Evolutionary conservation across 2,113 vertebrate genomes (phyloP), one percentile per base, ranked within the genome.

Genomic region (Lasiurus borealis): DNA sequence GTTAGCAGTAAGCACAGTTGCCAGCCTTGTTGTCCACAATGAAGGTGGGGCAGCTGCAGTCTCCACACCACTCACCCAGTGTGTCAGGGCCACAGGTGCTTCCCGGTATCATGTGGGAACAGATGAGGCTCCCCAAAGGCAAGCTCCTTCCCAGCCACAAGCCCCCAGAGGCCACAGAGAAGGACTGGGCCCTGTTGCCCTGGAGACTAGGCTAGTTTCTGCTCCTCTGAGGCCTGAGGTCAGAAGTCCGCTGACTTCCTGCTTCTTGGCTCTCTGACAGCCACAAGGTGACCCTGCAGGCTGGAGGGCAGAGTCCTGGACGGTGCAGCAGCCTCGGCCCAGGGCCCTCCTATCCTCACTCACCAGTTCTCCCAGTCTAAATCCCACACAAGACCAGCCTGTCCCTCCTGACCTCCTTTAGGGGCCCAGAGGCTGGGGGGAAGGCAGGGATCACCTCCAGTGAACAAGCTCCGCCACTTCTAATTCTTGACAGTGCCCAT

Each of bases 1-100:
- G 2, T 15, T 0, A 23, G 44, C 12, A 14, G 27, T 18, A 2
- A 3, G 16, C 34, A 16, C 25, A 0, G 6, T 6, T 6, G 12
- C 27, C 3, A 0, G 2, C 5, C 9, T 11, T 5, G 23, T 6
- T 5, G 15, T 25, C 5, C 15, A 11, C 29, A 6, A 13, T 3
- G 6, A 7, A 21, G 54, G 54, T 10, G 44, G 4, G 27, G 72
- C 44, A 9, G 8, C 6, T 36, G 12, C 2, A 1, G 18, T 1
- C 1, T 27, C 1, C 1, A 14, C 1, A 18, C 27, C 0, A 0
- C 50, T 31, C 9, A 0, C 0, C 10, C 46, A 40, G 36, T 4
- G 2, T 57, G 13, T 48, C 5, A 1, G 23, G 5, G 23, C 0
- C 3, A 13, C 0, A 0, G 10, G 29, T 1, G 5, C 1, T 59